Conservation (phyloP, 2,888 invertebrate species). For the Coenonympha arcania region DNA sequence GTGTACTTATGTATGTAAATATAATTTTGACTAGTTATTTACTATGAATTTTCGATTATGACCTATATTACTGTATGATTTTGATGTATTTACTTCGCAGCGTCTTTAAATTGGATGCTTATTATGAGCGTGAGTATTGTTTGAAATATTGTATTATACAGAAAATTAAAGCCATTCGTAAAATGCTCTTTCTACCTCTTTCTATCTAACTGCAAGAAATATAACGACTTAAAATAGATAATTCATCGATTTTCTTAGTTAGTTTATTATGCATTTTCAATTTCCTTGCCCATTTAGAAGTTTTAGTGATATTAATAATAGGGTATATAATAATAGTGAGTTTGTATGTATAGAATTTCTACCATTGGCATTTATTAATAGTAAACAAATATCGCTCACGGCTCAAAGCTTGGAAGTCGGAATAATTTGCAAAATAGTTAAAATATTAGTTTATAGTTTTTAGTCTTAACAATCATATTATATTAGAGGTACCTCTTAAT, state of each 20-base stretch:
- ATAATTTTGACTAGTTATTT: conserved; percentile 15
- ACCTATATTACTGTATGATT: conserved; percentile 7
- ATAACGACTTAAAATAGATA: too few relatives aligned
- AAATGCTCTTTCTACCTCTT: neutral
- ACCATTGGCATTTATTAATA: conserved; percentile 12
- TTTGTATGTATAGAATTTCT: neutral
- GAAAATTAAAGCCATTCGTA: too few relatives aligned
- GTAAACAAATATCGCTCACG: conserved; percentile 6
- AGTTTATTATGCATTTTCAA: conserved; percentile 6
- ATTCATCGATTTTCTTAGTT: neutral
- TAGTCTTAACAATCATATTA: conserved; percentile 12
- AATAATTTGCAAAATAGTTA: conserved; percentile 12
- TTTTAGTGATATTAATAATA: conserved; percentile 2
- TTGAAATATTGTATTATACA: too few relatives aligned
- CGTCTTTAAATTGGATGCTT: neutral
- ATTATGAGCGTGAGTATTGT: neutral
- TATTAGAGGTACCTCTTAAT: conserved; percentile 32
- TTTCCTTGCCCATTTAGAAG: conserved; percentile 12
- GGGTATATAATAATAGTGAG: neutral
- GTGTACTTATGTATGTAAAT: conserved; percentile 24
- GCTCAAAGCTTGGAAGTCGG: conserved; percentile 22
- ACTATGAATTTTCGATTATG: conserved; percentile 20
- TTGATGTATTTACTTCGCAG: conserved; percentile 1
- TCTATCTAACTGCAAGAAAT: too few relatives aligned
- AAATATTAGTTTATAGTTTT: conserved; percentile 1